Evolutionary conservation across 2,113 vertebrate species (phyloP).

Genomic region (Peromyscus leucopus): DNA sequence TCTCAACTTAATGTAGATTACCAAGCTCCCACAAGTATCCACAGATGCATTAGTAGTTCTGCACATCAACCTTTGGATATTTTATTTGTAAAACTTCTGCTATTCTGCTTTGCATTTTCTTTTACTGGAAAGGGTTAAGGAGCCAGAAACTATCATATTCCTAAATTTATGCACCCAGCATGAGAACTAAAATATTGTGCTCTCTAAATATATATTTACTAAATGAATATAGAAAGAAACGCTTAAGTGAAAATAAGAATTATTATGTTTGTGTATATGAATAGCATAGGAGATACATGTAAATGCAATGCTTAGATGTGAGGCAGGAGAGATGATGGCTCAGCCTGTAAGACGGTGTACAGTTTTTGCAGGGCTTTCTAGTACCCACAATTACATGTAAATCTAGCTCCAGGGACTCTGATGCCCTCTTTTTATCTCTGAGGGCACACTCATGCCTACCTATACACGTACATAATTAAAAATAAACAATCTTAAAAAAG

Average conservation of each 20-base stretch:
- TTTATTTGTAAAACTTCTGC: neutral
- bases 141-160: neutral
- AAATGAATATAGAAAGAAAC: neutral
- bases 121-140: neutral
- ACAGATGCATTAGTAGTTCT: neutral
- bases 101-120: neutral
- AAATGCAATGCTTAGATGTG: neutral
- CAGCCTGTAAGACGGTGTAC: neutral
- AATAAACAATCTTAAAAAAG: neutral
- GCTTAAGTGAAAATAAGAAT: neutral
- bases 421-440: neutral
- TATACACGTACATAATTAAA: neutral
- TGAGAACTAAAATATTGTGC: neutral
- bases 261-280: neutral
- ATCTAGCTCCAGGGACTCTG: neutral
- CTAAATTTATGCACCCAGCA: neutral
- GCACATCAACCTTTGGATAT: neutral
- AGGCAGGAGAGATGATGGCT: neutral
- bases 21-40: neutral
- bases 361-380: neutral
- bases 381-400: neutral
- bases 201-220: neutral
- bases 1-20: neutral
- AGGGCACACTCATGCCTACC: neutral
- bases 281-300: neutral